Base-by-base conservation (phyloP, 2,888 invertebrate species). In the Tiphia femorata region DNA sequence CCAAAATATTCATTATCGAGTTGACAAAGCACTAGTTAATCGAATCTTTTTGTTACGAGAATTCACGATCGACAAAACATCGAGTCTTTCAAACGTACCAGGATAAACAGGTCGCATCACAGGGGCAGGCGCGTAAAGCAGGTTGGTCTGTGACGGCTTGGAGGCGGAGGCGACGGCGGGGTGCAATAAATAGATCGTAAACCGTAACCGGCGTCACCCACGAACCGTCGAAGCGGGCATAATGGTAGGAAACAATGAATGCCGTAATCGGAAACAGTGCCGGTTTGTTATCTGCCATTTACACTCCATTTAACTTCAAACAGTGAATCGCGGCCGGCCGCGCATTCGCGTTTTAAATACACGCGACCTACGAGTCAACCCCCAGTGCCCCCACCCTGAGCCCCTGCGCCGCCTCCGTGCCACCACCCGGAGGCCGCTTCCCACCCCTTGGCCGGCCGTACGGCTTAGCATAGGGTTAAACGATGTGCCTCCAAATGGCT, bases 191-290 rank as follows among this genome's bases (percentile, higher is more conserved):
- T 80, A 82, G 77, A 82, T 83, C 81, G 80, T 82, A 82, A 82
- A 83, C 77, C 75, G 76, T 78, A 73, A 75, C 77, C 75, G 74
- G 75, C 75, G 76, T 78, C 79, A 79, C 79, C 77, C 75, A 75
- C 78, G 76, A 81, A 80, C 81, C 79, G 79, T 73, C 79, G 80
- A 77, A 81, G 83, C 77, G 82, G 79, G 82, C 81, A 82, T 83
- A 83, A 83, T 82, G 78, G 82, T 80, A 79, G 83, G 82, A 83
- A 83, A 83, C 83, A 83, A 83, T 83, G 83, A 82, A 82, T 80
- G 78, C 81, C 77, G 77, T 81, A 83, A 83, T 83, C 83, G 83
- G 83, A 83, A 83, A 82, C 83, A 79, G 80, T 79, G 78, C 81
- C 78, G 83, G 81, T 82, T 83, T 80, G 83, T 83, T 83, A 83